These are phyloP conservation scores for Zeugodacus cucurbitae DNA, from an alignment of 1,140 invertebrate genomes.

Conservation along the genomic window DNA sequence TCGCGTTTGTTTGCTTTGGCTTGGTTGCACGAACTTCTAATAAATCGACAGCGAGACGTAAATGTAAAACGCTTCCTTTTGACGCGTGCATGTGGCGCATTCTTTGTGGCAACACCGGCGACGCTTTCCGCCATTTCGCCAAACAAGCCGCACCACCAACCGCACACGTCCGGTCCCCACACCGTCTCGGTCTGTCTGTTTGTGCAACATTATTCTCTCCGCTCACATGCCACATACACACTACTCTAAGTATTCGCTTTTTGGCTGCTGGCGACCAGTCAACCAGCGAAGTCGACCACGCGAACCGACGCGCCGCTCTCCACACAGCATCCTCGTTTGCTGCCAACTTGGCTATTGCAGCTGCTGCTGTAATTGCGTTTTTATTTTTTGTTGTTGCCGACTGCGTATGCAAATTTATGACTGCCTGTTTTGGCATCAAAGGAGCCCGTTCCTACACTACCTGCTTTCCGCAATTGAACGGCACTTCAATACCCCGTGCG, in stretches of 20 bases:
- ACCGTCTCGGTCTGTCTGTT: background rate
- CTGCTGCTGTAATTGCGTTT: background rate
- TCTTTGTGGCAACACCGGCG: background rate
- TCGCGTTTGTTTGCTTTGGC: background rate
- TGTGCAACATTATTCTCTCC: background rate
- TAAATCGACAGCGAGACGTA: constrained; percentile 20
- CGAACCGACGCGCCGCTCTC: background rate
- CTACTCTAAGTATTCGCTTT: background rate
- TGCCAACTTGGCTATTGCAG: constrained; percentile 27
- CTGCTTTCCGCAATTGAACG: constrained; percentile 24
- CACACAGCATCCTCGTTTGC: background rate
- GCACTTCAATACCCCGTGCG: background rate
- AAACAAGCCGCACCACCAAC: background rate
- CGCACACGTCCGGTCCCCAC: background rate
- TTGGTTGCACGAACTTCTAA: constrained; percentile 25
- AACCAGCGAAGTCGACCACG: background rate
- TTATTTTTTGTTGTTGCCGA: background rate
- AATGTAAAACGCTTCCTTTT: constrained; percentile 38
- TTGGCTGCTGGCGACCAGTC: background rate
- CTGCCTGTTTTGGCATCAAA: constrained; percentile 36
- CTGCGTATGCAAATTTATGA: constrained; percentile 37
- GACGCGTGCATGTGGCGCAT: background rate
- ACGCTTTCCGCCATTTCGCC: constrained; percentile 12
- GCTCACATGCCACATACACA: background rate
- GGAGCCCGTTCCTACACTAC: background rate